These are phyloP conservation scores for Phaethon lepturus DNA, from an alignment of 2,113 vertebrate genomes.

Conservation along the genomic window DNA sequence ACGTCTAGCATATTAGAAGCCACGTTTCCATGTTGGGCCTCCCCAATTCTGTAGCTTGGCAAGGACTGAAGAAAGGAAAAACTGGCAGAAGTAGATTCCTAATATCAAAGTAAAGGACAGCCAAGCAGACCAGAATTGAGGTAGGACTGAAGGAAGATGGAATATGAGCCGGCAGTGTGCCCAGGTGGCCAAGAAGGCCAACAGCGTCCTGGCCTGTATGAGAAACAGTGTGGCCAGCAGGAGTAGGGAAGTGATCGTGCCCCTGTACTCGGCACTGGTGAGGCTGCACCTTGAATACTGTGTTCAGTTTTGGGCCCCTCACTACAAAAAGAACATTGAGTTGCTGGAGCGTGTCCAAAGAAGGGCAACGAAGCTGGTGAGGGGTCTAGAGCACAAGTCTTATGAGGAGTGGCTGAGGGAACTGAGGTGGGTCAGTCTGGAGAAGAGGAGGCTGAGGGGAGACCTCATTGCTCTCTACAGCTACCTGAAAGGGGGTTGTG, in stretches of 20 bases:
- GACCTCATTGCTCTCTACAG: rapidly evolving
- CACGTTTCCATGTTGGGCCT: not conserved
- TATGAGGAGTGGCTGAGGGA: rapidly evolving
- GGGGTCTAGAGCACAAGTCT: not conserved
- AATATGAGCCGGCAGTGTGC: not conserved
- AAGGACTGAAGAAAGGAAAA: not conserved
- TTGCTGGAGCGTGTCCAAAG: not conserved
- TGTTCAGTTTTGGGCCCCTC: not conserved
- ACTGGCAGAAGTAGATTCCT: not conserved
- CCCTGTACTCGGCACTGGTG: rapidly evolving
- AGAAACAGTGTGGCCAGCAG: not conserved
- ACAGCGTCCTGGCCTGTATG: not conserved
- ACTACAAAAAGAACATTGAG: not conserved
- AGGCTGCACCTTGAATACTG: rapidly evolving
- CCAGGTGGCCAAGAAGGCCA: not conserved
- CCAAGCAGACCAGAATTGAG: not conserved
- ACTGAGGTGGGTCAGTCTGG: not conserved
- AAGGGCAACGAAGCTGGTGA: not conserved
- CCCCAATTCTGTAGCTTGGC: not conserved
- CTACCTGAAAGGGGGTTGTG: not conserved
- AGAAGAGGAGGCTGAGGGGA: not conserved
- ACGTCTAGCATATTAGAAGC: not conserved
- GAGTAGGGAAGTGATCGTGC: rapidly evolving
- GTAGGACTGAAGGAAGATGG: not conserved
- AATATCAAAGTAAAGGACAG: not conserved